phyloP scores from a whole-genome alignment of 1,140 invertebrate genomes.

The Caenorhabditis elegans region WBcel235 BX284605.5:12032001-12032500 shows the following conservation, averaged over 20 bases:
- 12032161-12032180: not conserved
- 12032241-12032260: no score
- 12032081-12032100: not conserved
- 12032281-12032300: not conserved
- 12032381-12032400: conserved; percentile 4
- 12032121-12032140: not conserved
- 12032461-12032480: not conserved
- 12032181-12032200: not conserved
- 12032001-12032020: not conserved
- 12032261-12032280: no score
- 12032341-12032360: not conserved
- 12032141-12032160: not conserved
- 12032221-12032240: not conserved
- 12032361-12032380: not conserved
- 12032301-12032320: no score
- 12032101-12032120: no score
- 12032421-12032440: not conserved
- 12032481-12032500: not conserved
- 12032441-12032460: not conserved
- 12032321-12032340: not conserved
- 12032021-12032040: not conserved
- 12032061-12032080: conserved; percentile 5
- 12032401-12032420: not conserved
- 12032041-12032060: not conserved
- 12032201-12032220: not conserved